A percentile compares a stretch with the other conserved stretches of the same genome.
phyloP scores from a whole-genome alignment of 2,888 invertebrate genomes.

The Electrophaes corylata region DNA sequence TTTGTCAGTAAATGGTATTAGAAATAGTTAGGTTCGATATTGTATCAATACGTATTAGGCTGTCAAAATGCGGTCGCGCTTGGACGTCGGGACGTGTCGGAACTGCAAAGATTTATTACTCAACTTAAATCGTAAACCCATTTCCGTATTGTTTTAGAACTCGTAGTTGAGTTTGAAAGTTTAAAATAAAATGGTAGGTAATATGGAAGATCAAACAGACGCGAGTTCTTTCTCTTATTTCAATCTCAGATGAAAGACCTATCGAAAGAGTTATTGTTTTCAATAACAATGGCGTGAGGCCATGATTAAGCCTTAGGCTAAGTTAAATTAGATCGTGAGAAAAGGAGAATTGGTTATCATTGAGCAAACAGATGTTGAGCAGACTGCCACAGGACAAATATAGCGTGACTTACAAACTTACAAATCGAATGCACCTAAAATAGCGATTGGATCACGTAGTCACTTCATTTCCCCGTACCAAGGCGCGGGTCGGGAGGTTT shows the following conservation, averaged over 20 bases:
- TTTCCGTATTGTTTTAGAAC: constrained; percentile 46
- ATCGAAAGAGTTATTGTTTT: constrained; percentile 21
- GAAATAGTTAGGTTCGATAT: constrained; percentile 50
- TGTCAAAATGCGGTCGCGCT: constrained; percentile 67
- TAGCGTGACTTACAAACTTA: constrained; percentile 59
- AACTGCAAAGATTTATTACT: constrained; percentile 68
- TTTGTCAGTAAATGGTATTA: constrained; percentile 12
- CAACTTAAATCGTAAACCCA: constrained; percentile 65
- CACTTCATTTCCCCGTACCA: constrained; percentile 76
- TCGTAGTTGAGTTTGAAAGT: constrained; percentile 9
- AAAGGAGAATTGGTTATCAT: constrained; percentile 35
- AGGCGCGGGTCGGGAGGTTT: constrained; percentile 51
- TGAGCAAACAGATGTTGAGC: constrained; percentile 29
- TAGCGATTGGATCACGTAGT: constrained; percentile 83
- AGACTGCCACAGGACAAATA: constrained; percentile 42
- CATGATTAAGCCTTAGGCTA: constrained; percentile 22
- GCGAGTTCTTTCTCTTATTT: not conserved
- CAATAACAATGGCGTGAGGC: constrained; percentile 16
- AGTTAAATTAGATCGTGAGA: constrained; percentile 35
- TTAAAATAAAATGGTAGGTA: constrained; percentile 13
- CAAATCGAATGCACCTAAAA: constrained; percentile 78
- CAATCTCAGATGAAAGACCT: not conserved
- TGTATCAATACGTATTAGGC: constrained; percentile 72
- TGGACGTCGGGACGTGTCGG: constrained; percentile 60
- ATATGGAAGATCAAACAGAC: not conserved